Base-by-base conservation (phyloP, 2,113 vertebrate genomes). In the Elachura formosa region DNA sequence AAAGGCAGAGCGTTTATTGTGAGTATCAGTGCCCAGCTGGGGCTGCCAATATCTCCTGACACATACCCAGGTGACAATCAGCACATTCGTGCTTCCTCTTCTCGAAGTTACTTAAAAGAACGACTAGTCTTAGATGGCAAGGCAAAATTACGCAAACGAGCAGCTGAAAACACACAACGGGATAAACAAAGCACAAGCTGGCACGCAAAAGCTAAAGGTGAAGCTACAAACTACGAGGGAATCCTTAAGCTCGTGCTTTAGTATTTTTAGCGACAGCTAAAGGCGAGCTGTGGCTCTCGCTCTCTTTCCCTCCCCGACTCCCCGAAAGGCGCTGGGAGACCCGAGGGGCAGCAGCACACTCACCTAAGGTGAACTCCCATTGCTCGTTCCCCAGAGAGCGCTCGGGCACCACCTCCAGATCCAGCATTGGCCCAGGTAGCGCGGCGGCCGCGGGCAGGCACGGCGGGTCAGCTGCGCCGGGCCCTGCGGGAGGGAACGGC, bases 321-420 rank as follows among this genome's bases (percentile, higher is more conserved):
- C 13, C 62, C 6, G 10, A 20, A 10, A 59, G 54, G 54, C 36
- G 6, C 1, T 1, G 34, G 58, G 26, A 49, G 14, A 48, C 21
- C 7, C n/a, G 43, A 13, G 11, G 72, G 36, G 9, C 20, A 33
- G 20, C 29, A 12, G 3, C 40, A 23, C 45, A 96, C 97, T 98
- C 89, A 99, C 99, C 99, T 98, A 99, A 97, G 86, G 99, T 98
- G 92, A 99, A 99, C 98, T 99, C 99, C 99, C 99, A 99, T 99
- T 99, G 99, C 97, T 99, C 99, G 98, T 99, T 99, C 98, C 99
- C 99, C 96, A 99, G 98, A 98, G 99, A 99, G 93, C 99, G 98
- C 98, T 99, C 99, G 96, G 99, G 99, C 89, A 99, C 99, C 97
- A 99, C 99, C 97, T 99, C 99, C 98, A 99, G 98, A 98, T 99